A percentile compares a stretch with the other conserved stretches of the same genome.
phyloP scores from a whole-genome alignment of 2,113 vertebrate genomes.

The Eonycteris spelaea region DNA sequence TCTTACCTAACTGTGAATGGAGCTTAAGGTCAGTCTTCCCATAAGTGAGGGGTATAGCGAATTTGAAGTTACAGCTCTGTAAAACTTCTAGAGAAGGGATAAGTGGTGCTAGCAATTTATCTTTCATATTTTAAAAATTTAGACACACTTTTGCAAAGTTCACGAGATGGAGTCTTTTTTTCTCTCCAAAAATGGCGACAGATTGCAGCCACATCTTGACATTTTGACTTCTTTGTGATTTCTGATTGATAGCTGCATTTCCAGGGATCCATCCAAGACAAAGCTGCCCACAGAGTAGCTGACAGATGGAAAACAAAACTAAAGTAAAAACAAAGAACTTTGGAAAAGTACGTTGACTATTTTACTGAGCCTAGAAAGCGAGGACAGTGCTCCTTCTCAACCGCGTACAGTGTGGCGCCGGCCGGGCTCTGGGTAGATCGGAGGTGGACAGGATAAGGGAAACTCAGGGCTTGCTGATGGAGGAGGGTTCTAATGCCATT shows the following conservation, averaged over 20 bases:
- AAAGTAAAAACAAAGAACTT: not conserved
- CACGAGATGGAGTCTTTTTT: not conserved
- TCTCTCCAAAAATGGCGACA: not conserved
- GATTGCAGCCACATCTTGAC: not conserved
- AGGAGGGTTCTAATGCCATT: not conserved
- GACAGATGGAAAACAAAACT: not conserved
- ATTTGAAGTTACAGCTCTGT: not conserved
- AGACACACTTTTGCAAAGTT: not conserved
- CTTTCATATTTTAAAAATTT: not conserved
- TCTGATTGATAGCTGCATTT: not conserved
- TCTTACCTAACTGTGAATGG: not conserved
- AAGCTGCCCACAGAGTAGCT: not conserved
- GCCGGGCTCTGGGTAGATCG: not conserved
- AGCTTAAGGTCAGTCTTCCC: not conserved
- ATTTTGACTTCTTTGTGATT: not conserved
- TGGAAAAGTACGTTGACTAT: not conserved
- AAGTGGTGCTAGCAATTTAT: not conserved
- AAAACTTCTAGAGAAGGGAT: not conserved
- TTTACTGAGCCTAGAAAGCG: not conserved
- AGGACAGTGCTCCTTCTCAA: not conserved
- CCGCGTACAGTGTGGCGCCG: no score
- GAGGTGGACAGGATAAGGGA: fast-evolving
- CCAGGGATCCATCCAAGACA: no score
- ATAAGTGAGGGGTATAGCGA: not conserved
- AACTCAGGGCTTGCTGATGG: not conserved